Percentiles rank a stretch among this genome's conserved stretches.
Conservation (phyloP, 2,797 vertebrate genomes). For the Anniella stebbinsi region DNA sequence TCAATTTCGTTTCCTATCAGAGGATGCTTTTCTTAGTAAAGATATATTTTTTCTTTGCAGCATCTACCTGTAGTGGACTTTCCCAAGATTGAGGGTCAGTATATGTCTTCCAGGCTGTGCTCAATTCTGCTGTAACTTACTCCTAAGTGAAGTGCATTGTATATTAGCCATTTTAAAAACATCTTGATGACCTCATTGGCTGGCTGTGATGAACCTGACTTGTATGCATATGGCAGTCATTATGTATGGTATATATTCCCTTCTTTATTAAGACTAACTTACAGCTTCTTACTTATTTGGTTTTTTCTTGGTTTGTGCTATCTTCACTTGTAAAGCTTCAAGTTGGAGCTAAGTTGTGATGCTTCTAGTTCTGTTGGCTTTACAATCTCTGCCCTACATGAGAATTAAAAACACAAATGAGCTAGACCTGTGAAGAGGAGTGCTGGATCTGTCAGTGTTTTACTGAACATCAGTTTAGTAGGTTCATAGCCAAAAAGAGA, state of each 20-base stretch:
- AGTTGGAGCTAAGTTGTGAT: background rate
- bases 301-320: background rate
- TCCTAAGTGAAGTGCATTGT: background rate
- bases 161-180: background rate
- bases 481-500: background rate
- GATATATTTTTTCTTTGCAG: conserved; percentile 80
- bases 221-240: background rate
- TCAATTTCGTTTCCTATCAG: conserved; percentile 29
- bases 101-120: conserved; percentile 39
- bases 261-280: background rate
- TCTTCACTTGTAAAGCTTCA: background rate
- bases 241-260: background rate
- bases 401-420: background rate
- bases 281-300: background rate
- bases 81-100: conserved; percentile 88
- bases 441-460: background rate
- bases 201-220: background rate
- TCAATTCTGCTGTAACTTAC: conserved; percentile 16
- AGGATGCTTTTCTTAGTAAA: conserved; percentile 42
- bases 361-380: background rate
- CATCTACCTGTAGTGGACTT: conserved; percentile 77
- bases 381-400: background rate
- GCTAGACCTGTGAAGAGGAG: background rate
- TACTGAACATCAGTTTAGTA: background rate
- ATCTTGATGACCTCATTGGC: background rate